These are phyloP conservation scores for Helobdella robusta DNA, from an alignment of 2,888 invertebrate genomes.

Conservation along the genomic window DNA sequence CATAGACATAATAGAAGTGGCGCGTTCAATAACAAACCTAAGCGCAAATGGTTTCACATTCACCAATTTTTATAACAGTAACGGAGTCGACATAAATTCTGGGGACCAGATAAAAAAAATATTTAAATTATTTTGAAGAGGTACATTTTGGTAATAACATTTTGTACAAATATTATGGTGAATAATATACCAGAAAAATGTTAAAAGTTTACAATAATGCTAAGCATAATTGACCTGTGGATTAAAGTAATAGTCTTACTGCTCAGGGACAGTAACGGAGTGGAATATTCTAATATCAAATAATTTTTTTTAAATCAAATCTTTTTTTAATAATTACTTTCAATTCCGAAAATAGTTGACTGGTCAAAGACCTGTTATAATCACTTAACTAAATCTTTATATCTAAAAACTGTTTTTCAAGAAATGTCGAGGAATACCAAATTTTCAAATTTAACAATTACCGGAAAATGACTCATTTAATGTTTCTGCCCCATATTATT, in stretches of 20 bases:
- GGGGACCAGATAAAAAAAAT: too few species aligned
- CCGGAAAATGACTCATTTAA: constrained; percentile 4
- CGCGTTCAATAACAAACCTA: constrained; percentile 1
- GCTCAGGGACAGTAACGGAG: constrained; percentile 4
- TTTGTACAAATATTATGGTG: not conserved
- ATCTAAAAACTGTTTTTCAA: constrained; percentile 2
- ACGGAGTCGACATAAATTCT: constrained; percentile 3
- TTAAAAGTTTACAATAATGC: not conserved
- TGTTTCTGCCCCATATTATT: too few species aligned
- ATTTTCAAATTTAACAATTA: not conserved
- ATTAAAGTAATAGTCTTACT: constrained; percentile 2
- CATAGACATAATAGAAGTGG: constrained; percentile 3
- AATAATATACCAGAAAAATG: not conserved
- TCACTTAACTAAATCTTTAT: not conserved
- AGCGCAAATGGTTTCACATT: not conserved
- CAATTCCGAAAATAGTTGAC: not conserved
- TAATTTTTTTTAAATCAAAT: not conserved
- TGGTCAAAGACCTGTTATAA: constrained; percentile 3
- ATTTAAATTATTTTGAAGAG: not conserved
- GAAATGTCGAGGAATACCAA: not conserved
- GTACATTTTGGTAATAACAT: not conserved
- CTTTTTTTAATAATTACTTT: constrained; percentile 1
- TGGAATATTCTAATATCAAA: not conserved
- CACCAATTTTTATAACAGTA: not conserved
- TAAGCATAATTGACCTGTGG: not conserved